Base-by-base conservation (phyloP, 2,888 invertebrate genomes). In the Ptilodon capucinus region DNA sequence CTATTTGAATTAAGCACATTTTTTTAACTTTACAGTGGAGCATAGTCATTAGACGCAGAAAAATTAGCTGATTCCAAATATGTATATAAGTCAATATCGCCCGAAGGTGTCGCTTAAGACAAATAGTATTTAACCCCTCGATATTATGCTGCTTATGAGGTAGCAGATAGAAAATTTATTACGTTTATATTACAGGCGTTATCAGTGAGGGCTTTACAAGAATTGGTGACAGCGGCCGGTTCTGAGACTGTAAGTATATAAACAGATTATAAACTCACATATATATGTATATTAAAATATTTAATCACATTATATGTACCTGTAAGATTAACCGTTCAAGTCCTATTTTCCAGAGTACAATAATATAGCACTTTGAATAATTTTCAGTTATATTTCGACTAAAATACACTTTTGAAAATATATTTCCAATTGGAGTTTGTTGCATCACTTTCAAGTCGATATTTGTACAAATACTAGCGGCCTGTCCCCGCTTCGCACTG, bases 201-300 rank as follows among this genome's bases (percentile, higher is more conserved):
- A 60, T 99, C 99, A 60, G 99, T 99, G 50, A 94, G 99, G 79
- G 99, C 99, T 54, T 91, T 99, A 48, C 99, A 99, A 91, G 99
- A 99, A 88, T 93, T 99, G 87, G 99, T 99, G 58, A 99, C 99
- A 14, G 98, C 98, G 3, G 96, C 98, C 19, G 97, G 97, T 51
- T 96, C 95, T 41, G 97, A 97, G 92, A 96, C 97, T 91, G 97
- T 97, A 94, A 95, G 94, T 92, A 72, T 60, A 21, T 28, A 11
- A 35, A 0, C 13, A 2, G 1, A 42, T 18, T 5, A 14, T 14
- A 11, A 17, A n/a, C 2, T 35, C 4, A 36, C 18, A 18, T 35
- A 7, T 41, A 18, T 43, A 38, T 50, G 52, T 54, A 51, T 28
- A 55, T 54, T 52, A 45, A 54, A 51, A 19, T 57, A 60, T 60